phyloP scores from a whole-genome alignment of 2,113 vertebrate genomes.

The Sceloporus tristichus region DNA sequence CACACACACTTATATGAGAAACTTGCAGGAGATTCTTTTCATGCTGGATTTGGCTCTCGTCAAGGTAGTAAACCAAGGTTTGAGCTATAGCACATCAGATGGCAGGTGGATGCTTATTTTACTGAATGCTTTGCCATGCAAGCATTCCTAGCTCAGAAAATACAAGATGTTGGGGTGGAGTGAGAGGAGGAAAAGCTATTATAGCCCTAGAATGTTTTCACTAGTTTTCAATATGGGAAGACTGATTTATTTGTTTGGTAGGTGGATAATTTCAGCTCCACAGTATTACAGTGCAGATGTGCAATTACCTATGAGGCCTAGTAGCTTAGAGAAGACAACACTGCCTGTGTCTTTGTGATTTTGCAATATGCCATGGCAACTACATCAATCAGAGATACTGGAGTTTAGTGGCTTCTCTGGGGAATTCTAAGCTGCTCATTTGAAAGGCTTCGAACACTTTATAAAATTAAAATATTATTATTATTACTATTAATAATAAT shows the following conservation, averaged over 20 bases:
- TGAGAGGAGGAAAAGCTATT: not conserved
- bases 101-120: too few species aligned
- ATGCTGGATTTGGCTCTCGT: too few species aligned
- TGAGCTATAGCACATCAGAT: too few species aligned
- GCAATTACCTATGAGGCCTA: too few species aligned
- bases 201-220: not conserved
- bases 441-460: not conserved
- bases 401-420: not conserved
- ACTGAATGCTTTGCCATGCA: not conserved
- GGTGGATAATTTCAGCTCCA: too few species aligned
- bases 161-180: not conserved
- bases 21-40: too few species aligned
- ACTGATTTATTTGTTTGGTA: not conserved
- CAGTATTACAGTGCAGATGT: too few species aligned
- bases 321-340: too few species aligned
- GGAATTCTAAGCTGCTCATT: not conserved
- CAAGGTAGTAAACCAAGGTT: too few species aligned
- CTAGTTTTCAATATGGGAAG: not conserved
- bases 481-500: too few species aligned
- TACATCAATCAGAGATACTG: not conserved
- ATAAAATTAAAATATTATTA: not conserved
- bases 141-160: not conserved
- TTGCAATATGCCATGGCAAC: not conserved
- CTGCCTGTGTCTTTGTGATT: not conserved
- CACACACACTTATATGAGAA: too few species aligned